Conservation (phyloP, 1,140 invertebrate genomes). For the Aphaenogaster ashmeadi region DNA sequence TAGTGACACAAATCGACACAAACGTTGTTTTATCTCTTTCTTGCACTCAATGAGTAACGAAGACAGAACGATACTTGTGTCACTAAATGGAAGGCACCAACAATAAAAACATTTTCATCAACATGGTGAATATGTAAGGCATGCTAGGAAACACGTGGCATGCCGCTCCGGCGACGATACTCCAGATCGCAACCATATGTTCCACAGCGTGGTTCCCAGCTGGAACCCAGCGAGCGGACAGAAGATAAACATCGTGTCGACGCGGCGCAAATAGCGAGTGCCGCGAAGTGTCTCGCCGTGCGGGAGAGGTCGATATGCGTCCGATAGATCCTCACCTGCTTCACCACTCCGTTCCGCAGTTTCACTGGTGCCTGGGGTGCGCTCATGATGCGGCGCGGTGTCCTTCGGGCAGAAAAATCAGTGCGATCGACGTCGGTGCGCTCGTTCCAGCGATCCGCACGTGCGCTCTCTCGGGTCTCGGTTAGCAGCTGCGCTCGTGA, state of each 20-base stretch:
- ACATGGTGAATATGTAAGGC: not conserved
- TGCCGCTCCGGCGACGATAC: not conserved
- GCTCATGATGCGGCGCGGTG: slow-evolving; percentile 84
- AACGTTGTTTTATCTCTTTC: no score
- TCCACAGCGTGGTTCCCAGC: not conserved
- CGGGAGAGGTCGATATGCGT: not conserved
- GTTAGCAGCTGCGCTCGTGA: slow-evolving; percentile 19
- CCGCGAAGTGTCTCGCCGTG: not conserved
- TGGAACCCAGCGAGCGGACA: not conserved
- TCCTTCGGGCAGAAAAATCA: slow-evolving; percentile 39
- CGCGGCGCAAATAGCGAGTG: no score
- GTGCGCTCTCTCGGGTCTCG: slow-evolving; percentile 7
- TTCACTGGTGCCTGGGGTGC: slow-evolving; percentile 83
- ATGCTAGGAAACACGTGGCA: not conserved
- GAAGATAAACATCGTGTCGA: not conserved
- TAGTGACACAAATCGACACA: no score
- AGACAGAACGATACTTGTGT: no score
- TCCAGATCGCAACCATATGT: slow-evolving; percentile 43
- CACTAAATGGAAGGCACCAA: no score
- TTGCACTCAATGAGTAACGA: no score
- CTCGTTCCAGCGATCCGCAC: slow-evolving; percentile 35
- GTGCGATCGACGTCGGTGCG: slow-evolving; percentile 47
- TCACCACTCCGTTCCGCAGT: slow-evolving; percentile 87
- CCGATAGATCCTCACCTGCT: slow-evolving; percentile 85
- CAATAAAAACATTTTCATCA: not conserved